Evolutionary conservation across 2,113 vertebrate genomes (phyloP), one percentile per base, ranked within the genome.

Genomic region (Stercorarius parasiticus): DNA sequence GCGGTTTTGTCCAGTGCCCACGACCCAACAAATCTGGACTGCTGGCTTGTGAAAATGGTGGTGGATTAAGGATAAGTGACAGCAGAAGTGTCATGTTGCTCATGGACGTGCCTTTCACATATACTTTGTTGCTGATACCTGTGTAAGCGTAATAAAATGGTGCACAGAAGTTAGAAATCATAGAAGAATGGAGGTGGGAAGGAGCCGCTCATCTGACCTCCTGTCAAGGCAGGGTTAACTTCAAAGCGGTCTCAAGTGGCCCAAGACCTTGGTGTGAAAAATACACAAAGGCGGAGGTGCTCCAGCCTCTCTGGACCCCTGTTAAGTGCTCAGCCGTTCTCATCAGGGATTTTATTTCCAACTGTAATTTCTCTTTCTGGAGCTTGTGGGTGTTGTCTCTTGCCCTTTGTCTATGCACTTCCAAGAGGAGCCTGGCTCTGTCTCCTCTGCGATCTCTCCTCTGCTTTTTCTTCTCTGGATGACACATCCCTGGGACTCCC

Each of bases 1-100:
- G 32, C 25, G 4, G 0, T 43, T 55, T 22, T 40, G 11, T 36
- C 45, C 25, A 4, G 64, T 14, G 50, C 7, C 55, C 1, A 1
- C 55, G 50, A 30, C 56, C 30, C 27, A 30, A 6, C 43, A 19
- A 43, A 15, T 50, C 78, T 53, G 22, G 45, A 19, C 18, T 26
- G 15, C 47, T 88, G 67, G 66, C 59, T 42, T 0, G 0, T 38
- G 42, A 13, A 4, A 32, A 7, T 4, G 10, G 10, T 50, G 52
- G 49, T 52, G 82, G 34, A 17, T 45, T 49, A n/a, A 49, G 29
- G 67, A 8, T 6, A 18, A 88, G 52, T 3, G 55, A 15, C 61
- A 79, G 12, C 26, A 29, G 2, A 42, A 53, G 25, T 16, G 71
- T 83, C 27, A 4, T 2, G 0, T 13, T 86, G 49, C 45, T 85